phyloP scores from a whole-genome alignment of 2,888 invertebrate genomes.

The Troilus luridus region DNA sequence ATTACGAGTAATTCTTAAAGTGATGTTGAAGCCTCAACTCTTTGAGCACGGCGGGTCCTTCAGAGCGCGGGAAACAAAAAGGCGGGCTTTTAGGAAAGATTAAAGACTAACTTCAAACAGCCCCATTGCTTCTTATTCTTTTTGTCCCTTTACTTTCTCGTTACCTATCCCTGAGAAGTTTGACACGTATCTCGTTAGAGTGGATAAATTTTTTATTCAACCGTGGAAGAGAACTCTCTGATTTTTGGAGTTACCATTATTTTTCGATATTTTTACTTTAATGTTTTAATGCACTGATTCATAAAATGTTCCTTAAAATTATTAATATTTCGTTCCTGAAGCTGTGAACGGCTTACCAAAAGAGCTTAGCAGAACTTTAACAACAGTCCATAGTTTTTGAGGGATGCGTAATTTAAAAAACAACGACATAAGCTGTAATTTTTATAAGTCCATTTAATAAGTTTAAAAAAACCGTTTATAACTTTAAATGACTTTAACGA shows the following conservation, averaged over 20 bases:
- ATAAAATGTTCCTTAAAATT: background rate
- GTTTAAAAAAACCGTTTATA: too few relatives aligned
- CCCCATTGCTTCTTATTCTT: slow-evolving; percentile 4
- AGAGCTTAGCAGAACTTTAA: too few relatives aligned
- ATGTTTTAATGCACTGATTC: background rate
- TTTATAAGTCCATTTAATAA: too few relatives aligned
- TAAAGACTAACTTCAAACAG: slow-evolving; percentile 23
- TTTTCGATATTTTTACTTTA: background rate
- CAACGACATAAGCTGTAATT: too few relatives aligned
- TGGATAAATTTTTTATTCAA: background rate
- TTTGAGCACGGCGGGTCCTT: background rate
- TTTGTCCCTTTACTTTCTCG: background rate
- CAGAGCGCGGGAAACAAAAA: background rate
- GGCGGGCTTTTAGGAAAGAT: slow-evolving; percentile 19
- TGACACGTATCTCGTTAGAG: slow-evolving; percentile 17
- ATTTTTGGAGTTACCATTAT: background rate
- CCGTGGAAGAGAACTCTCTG: background rate
- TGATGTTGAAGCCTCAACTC: background rate
- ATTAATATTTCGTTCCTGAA: too few relatives aligned
- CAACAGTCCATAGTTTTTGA: too few relatives aligned
- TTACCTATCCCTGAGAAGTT: background rate
- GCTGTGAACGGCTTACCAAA: too few relatives aligned
- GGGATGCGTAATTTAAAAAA: too few relatives aligned
- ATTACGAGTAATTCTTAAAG: background rate
- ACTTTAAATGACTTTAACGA: too few relatives aligned